Evolutionary conservation across 2,797 vertebrate species (phyloP), one percentile per base, ranked within the genome.

Genomic region (Peromyscus aztecus): DNA sequence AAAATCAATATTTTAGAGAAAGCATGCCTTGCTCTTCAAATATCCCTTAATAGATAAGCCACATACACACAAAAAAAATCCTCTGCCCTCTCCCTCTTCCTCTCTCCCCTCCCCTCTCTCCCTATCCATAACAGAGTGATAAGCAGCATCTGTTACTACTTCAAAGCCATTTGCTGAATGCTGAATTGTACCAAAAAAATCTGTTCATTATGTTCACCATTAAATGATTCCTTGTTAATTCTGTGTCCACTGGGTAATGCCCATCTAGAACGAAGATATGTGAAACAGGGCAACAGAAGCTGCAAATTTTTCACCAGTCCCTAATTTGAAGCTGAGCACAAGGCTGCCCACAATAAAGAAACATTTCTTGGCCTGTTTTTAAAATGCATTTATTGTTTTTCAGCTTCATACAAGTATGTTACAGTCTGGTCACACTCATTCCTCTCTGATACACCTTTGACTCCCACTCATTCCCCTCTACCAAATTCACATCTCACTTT

Each of bases 1-100:
- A 96, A 97, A 97, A 97, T 96, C 97, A 97, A 94, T 97, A 96
- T 75, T 96, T 97, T 97, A 97, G 76, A 92, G 76, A 97, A 97
- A 98, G 76, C 86, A 67, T 80, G 27, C 21, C 69, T 95, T 96
- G 77, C 52, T 96, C 94, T 95, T 89, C 96, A 97, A 97, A 92
- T 96, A 89, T 92, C 61, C 85, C 63, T 94, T 69, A 97, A 84
- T 76, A 91, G 88, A 43, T 83, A 83, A 90, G 46, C 86, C 31
- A 75, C 76, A 52, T 61, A 49, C 40, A 40, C 40, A 40, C 40
- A 40, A 78, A 6, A 87, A 69, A 75, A 80, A 84, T 43, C 61
- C 7, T 17, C 52, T 65, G 17, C 34, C 3, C 6, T 73, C 34
- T 88, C 34, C 14, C 19, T 65, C 27, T 84, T 46, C 37, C 27